Evolutionary conservation across 2,888 invertebrate species (phyloP).

Genomic region (Cheilosia urbana): DNA sequence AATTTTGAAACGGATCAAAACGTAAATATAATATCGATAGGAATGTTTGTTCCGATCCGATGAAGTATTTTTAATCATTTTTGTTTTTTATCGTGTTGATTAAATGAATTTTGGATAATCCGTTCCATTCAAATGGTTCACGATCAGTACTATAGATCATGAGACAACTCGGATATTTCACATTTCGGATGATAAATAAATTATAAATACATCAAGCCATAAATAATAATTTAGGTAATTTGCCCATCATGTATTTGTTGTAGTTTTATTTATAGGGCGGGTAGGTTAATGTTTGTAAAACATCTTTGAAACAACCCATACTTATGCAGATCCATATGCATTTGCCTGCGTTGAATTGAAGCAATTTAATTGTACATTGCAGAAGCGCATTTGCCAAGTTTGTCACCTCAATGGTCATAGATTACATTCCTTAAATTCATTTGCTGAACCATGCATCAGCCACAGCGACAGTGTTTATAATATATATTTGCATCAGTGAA

Average conservation of each 20-base stretch:
- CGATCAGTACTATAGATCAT: conserved; percentile 6
- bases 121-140: background rate
- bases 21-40: too few species aligned
- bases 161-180: background rate
- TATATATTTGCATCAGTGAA: background rate
- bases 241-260: background rate
- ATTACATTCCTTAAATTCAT: conserved; percentile 38
- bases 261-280: conserved; percentile 3
- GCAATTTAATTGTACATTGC: background rate
- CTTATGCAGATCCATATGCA: background rate
- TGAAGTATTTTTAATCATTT: background rate
- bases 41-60: too few species aligned
- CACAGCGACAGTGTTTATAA: conserved; percentile 1
- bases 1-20: too few species aligned
- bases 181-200: conserved; percentile 5
- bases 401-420: conserved; percentile 28
- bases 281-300: background rate
- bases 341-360: background rate
- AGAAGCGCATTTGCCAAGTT: conserved; percentile 48
- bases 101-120: background rate
- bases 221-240: background rate
- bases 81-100: conserved; percentile 2
- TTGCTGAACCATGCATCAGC: conserved; percentile 32
- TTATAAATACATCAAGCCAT: conserved; percentile 4
- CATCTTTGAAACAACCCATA: too few species aligned